Conservation (phyloP, 2,797 vertebrate genomes). For the Menidia menidia region DNA sequence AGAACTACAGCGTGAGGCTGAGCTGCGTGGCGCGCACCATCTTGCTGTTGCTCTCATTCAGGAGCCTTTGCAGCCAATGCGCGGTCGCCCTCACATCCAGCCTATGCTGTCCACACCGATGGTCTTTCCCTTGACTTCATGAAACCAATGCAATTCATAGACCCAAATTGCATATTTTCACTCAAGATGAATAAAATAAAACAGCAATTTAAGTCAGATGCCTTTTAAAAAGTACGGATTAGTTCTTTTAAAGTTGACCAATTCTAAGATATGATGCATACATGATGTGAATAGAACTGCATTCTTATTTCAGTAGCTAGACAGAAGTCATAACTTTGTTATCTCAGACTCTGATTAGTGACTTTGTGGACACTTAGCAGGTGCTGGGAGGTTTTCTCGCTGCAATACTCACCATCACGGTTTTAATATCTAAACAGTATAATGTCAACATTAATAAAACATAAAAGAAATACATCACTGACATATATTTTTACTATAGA, state of each 20-base stretch:
- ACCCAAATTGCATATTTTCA: too few species aligned
- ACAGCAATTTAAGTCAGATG: not conserved
- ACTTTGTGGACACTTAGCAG: not conserved
- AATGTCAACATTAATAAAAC: not conserved
- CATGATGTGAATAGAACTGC: not conserved
- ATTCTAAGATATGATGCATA: not conserved
- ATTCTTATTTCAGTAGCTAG: not conserved
- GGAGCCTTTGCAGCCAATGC: slow-evolving; percentile 51
- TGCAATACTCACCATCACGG: not conserved
- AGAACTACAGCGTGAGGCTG: slow-evolving; percentile 44
- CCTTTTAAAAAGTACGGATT: not conserved
- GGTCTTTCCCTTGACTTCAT: slow-evolving; percentile 8
- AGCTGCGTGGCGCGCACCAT: slow-evolving; percentile 61
- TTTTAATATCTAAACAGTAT: not conserved
- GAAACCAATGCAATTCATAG: not conserved
- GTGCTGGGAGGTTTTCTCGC: slow-evolving; percentile 12
- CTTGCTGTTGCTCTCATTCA: slow-evolving; percentile 68
- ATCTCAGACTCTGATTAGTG: too few species aligned
- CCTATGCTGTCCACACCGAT: slow-evolving; percentile 28
- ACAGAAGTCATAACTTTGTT: not conserved
- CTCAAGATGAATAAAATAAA: not conserved
- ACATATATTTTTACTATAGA: not conserved
- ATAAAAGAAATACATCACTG: not conserved
- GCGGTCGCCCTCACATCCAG: slow-evolving; percentile 53
- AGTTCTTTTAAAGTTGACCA: not conserved